Base-by-base conservation (phyloP, 2,888 invertebrate species). In the Ligdia adustata region DNA sequence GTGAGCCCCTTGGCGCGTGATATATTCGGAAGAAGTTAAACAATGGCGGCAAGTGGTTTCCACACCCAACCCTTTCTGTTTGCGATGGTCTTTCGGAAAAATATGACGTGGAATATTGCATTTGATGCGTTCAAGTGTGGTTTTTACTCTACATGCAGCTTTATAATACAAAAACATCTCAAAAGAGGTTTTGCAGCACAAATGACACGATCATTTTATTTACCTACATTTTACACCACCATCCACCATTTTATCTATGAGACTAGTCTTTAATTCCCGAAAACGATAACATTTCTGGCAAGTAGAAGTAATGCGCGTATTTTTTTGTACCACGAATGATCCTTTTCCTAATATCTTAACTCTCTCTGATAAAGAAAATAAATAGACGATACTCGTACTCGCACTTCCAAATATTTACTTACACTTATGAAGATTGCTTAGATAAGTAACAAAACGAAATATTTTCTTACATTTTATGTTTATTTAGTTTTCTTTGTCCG, bases 291-390 rank as follows among this genome's bases (percentile, higher is more conserved):
- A 42, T 39, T 39, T 33, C 29, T 6, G 15, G 32, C 7, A 12
- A 49, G 34, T 43, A 27, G 38, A 42, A 40, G 22, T 22, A 40
- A 47, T 51, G 40, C 39, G 20, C 42, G 45, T 42, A 32, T 48
- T 53, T 40, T 42, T 40, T 43, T 51, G 13, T 45, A 37, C 34
- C 39, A 43, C 35, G 20, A 43, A 0, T 27, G 37, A 38, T 33
- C 18, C 29, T 48, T 45, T 43, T 41, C 13, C 18, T 40, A 45
- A 55, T 64, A 57, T 64, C 60, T 41, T 7, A 24, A 22, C 13
- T 38, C 22, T 38, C 22, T n/a, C 43, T 26, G 62, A 63, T 66
- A 66, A 60, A 55, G 52, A 53, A 57, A 60, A 52, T 62, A 60
- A 63, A 62, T 46, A 61, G n/a, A n/a, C n/a, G n/a, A n/a, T 1